These are phyloP conservation scores for Silurus asotus DNA, from an alignment of 2,113 vertebrate species.

Conservation along the genomic window DNA sequence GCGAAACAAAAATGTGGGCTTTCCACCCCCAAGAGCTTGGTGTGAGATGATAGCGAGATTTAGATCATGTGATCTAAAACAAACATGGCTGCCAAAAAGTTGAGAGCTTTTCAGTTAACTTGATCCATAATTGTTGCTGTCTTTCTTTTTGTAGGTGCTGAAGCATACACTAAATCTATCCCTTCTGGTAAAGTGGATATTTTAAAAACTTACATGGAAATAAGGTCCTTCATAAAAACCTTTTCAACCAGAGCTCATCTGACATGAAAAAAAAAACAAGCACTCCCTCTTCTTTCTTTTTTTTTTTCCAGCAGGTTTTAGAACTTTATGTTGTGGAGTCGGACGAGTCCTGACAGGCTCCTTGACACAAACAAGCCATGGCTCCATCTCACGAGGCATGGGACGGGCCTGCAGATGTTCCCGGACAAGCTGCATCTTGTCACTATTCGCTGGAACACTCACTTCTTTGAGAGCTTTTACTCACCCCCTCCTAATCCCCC, in stretches of 20 bases:
- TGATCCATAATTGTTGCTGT: not conserved
- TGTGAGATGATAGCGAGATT: conserved; percentile 26
- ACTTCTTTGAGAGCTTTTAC: conserved; percentile 78
- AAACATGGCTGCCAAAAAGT: not conserved
- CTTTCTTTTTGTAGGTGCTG: not conserved
- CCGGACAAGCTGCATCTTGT: conserved; percentile 91
- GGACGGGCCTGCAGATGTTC: conserved; percentile 95
- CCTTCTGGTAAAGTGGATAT: not conserved
- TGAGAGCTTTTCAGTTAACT: conserved; percentile 5
- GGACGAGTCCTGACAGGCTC: conserved; percentile 86
- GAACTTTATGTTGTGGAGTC: conserved; percentile 75
- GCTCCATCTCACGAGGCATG: conserved; percentile 87
- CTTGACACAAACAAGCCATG: conserved; percentile 93
- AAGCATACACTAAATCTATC: conserved; percentile 17
- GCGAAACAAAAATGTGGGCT: not conserved
- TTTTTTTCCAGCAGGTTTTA: conserved; percentile 67
- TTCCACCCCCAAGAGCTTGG: not conserved
- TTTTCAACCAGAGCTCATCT: conserved; percentile 55
- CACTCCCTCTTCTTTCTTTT: conserved; percentile 53
- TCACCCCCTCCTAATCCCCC: conserved; percentile 71
- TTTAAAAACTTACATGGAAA: conserved; percentile 43
- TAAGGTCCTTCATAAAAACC: conserved; percentile 41
- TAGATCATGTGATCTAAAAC: conserved; percentile 25
- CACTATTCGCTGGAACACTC: conserved; percentile 86
- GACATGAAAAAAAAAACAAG: conserved; percentile 52